Evolutionary conservation across 2,888 invertebrate species (phyloP).

Genomic region (Cactoblastis cactorum): DNA sequence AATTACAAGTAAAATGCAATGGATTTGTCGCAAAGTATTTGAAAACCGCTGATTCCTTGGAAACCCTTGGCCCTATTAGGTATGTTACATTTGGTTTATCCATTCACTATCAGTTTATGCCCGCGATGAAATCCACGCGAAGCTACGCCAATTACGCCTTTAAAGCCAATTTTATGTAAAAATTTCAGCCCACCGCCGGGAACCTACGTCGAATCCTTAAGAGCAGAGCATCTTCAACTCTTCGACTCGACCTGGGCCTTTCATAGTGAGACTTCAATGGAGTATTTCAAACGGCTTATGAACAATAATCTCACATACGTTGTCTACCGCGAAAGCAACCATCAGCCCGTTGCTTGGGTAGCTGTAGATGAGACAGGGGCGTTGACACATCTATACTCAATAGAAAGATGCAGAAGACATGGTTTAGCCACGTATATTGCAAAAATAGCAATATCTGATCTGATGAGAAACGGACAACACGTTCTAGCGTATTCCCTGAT

Average conservation of each 20-base stretch:
- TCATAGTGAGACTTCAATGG: slow-evolving; percentile 34
- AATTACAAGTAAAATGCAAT: neutral
- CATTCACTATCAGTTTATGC: no score
- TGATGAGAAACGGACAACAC: slow-evolving; percentile 34
- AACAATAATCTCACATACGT: slow-evolving; percentile 44
- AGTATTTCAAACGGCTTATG: slow-evolving; percentile 42
- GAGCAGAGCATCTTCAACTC: slow-evolving; percentile 32
- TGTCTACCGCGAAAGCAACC: slow-evolving; percentile 31
- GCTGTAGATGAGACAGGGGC: slow-evolving; percentile 47
- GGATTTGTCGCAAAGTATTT: neutral
- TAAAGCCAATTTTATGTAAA: no score
- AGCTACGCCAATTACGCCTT: no score
- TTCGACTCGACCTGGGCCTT: slow-evolving; percentile 49
- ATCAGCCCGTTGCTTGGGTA: slow-evolving; percentile 41
- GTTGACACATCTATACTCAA: slow-evolving; percentile 46
- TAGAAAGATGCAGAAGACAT: slow-evolving; percentile 44
- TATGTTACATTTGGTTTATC: neutral
- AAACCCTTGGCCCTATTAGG: neutral
- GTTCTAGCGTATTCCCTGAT: slow-evolving; percentile 40
- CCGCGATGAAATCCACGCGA: neutral
- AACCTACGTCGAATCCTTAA: slow-evolving; percentile 33
- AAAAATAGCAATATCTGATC: slow-evolving; percentile 40
- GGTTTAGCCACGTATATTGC: slow-evolving; percentile 47
- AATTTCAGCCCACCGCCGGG: slow-evolving; percentile 35
- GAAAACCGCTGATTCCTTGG: neutral